Evolutionary conservation across 2,113 vertebrate species (phyloP), one percentile per base, ranked within the genome.

Genomic region (Vimba vimba): DNA sequence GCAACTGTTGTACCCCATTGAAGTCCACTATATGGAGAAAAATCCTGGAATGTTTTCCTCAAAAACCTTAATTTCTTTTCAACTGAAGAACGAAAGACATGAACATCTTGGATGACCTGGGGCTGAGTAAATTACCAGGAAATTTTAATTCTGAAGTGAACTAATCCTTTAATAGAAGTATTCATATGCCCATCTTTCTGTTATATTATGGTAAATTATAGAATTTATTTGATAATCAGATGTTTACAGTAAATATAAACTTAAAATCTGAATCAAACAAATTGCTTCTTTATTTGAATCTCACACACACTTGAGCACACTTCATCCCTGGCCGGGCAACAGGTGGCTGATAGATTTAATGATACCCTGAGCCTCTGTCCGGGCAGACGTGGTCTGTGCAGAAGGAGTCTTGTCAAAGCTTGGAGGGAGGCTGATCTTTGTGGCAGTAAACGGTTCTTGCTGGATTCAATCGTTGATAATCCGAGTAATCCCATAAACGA

Each of bases 391-490:
- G 66, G 47, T 68, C n/a, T 66, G 23, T 71, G 85, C 21, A 50
- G 68, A 52, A 52, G 55, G 52, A 57, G 47, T 33, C 30, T 73
- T 55, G 30, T 83, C 27, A 83, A 79, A 36, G 30, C 43, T 82
- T 50, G 66, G 75, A 52, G 36, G n/a, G 43, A 87, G 77, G 83
- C 84, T 88, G 90, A 91, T 90, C 88, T 73, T 68, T 90, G 87
- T 23, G 81, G 85, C 62, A 86, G 62, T 43, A 93, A 94, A 92
- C 90, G 90, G 93, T 92, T 93, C 91, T 91, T 91, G 87, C 84
- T 60, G 90, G 92, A 94, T 93, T 94, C 92, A 93, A 91, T 90
- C 90, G 88, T 87, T 89, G 94, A 95, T 95, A 95, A 95, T 95
- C 85, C 93, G 89, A 85, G 92, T 94, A 95, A 95, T 95, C 94